Percentiles rank a stretch among this genome's conserved stretches.
These are phyloP conservation scores for Callyntrura sp. DNA, from an alignment of 2,888 invertebrate genomes.

Conservation along the genomic window DNA sequence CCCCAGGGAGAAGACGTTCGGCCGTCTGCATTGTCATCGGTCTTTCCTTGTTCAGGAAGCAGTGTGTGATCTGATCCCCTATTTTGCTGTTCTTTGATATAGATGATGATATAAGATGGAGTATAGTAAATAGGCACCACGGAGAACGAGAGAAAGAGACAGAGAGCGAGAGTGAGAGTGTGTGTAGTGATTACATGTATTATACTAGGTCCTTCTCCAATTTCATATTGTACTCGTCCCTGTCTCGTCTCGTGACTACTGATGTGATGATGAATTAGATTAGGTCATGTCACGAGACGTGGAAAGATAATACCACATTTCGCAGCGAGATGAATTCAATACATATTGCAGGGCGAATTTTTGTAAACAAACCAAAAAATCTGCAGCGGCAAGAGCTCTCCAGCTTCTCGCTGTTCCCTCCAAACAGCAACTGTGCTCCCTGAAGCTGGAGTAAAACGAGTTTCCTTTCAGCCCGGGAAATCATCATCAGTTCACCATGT, in stretches of 20 bases:
- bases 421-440: background rate
- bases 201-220: slow-evolving; percentile 21
- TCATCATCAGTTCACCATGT: background rate
- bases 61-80: slow-evolving; percentile 43
- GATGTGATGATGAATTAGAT: slow-evolving; percentile 77
- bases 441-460: background rate
- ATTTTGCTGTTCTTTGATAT: background rate
- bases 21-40: slow-evolving; percentile 10
- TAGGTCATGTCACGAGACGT: slow-evolving; percentile 74
- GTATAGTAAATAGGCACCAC: no score
- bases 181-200: slow-evolving; percentile 42
- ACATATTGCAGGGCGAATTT: slow-evolving; percentile 20
- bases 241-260: slow-evolving; percentile 45
- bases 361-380: background rate
- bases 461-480: slow-evolving; percentile 27
- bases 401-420: background rate
- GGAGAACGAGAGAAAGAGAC: no score
- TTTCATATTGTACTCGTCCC: slow-evolving; percentile 35
- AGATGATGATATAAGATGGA: background rate
- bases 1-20: slow-evolving; percentile 69
- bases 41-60: no score
- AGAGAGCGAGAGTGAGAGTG: background rate
- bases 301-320: slow-evolving; percentile 20
- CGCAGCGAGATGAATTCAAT: slow-evolving; percentile 7
- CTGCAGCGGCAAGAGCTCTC: background rate